Evolutionary conservation across 2,113 vertebrate species (phyloP).

Genomic region (Neomonachus schauinslandi): DNA sequence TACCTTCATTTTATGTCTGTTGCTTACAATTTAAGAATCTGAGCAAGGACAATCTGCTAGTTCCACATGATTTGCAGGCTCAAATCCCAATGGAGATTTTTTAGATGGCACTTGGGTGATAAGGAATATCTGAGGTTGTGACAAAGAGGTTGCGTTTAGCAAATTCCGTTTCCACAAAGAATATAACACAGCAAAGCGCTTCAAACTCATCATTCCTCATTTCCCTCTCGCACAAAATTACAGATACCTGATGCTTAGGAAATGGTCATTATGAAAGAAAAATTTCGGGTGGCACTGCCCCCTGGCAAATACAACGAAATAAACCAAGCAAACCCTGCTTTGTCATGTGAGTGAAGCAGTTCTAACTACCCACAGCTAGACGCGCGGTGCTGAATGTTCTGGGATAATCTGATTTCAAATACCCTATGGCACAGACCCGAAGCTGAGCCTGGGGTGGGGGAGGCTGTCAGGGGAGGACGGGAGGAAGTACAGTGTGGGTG

Average conservation of each 20-base stretch:
- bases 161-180: background rate
- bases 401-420: background rate
- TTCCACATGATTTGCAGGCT: background rate
- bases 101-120: background rate
- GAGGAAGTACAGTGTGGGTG: accelerated
- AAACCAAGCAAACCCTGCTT: background rate
- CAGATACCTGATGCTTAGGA: background rate
- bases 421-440: background rate
- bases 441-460: background rate
- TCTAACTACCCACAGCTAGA: no score
- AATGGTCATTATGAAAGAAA: background rate
- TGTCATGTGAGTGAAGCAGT: background rate
- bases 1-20: background rate
- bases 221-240: background rate
- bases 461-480: accelerated
- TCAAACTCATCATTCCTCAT: no score
- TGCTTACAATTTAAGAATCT: background rate
- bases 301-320: no score
- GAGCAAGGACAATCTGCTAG: background rate
- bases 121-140: background rate
- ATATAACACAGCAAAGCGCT: background rate
- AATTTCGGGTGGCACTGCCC: accelerated
- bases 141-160: background rate
- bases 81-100: background rate
- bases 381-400: background rate